Evolutionary conservation across 2,113 vertebrate genomes (phyloP).

Genomic region (Piprites chloris): DNA sequence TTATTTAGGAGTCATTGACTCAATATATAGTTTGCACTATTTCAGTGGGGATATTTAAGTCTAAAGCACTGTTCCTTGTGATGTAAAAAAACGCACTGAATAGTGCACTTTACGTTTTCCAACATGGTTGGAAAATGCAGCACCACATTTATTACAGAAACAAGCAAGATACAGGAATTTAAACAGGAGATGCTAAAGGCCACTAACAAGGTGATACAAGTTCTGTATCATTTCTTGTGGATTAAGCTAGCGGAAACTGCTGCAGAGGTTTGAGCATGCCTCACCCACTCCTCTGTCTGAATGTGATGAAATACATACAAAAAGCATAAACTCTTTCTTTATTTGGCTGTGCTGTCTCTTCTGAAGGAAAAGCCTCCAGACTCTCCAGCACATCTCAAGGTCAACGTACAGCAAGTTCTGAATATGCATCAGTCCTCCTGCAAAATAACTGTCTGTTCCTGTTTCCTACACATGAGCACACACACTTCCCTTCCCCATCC

Average conservation of each 20-base stretch:
- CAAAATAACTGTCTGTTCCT: background rate
- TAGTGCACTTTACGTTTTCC: background rate
- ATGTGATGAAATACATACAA: background rate
- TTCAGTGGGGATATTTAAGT: background rate
- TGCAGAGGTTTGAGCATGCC: background rate
- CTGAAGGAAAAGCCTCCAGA: background rate
- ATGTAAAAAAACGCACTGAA: background rate
- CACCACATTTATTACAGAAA: background rate
- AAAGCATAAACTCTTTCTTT: background rate
- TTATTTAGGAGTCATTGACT: background rate
- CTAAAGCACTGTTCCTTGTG: background rate
- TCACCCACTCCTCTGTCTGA: background rate
- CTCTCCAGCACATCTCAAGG: background rate
- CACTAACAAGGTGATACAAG: background rate
- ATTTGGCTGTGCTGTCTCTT: background rate
- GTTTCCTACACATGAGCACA: background rate
- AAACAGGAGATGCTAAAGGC: background rate
- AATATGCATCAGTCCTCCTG: background rate
- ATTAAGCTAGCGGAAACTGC: background rate
- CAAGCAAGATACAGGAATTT: background rate
- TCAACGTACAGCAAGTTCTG: background rate
- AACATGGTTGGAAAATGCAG: background rate
- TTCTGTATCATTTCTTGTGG: background rate
- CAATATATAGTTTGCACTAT: background rate
- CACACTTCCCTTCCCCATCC: rapidly evolving